These are phyloP conservation scores for Marcusenius ussheri DNA, from an alignment of 2,113 vertebrate genomes.

Conservation along the genomic window DNA sequence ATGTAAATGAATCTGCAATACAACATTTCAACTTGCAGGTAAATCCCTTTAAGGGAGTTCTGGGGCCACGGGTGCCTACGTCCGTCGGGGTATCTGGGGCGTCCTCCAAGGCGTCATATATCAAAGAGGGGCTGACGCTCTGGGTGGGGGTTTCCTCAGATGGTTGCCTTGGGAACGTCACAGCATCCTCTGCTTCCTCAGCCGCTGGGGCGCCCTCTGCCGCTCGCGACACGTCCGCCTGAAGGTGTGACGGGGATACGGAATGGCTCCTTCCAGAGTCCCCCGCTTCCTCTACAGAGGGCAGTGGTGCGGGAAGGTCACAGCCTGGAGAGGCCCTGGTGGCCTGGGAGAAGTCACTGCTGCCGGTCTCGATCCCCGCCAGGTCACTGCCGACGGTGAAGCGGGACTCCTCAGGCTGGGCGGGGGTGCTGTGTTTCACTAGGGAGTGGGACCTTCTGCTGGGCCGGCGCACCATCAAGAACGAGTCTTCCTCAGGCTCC, in stretches of 20 bases:
- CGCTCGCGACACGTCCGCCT: no score
- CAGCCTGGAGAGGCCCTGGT: not conserved
- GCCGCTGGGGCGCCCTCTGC: not conserved
- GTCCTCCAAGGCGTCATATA: not conserved
- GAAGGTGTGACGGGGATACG: not conserved
- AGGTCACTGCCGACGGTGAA: not conserved
- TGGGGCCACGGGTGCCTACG: not conserved
- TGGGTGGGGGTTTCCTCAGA: not conserved
- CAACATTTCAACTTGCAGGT: not conserved
- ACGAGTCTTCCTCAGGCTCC: not conserved
- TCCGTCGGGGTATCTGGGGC: not conserved
- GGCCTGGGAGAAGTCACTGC: not conserved
- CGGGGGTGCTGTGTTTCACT: conserved; percentile 20
- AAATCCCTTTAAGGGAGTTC: not conserved
- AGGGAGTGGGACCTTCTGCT: not conserved
- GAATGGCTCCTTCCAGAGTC: not conserved
- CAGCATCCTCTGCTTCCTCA: not conserved
- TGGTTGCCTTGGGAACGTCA: not conserved
- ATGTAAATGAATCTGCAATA: not conserved
- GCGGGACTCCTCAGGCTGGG: not conserved
- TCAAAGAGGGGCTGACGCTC: not conserved
- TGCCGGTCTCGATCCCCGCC: not conserved
- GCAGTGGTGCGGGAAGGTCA: not conserved
- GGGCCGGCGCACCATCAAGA: not conserved
- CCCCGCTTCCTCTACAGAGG: not conserved